Base-by-base conservation (phyloP, 2,113 vertebrate species). In the Sinosuthora webbiana region DNA sequence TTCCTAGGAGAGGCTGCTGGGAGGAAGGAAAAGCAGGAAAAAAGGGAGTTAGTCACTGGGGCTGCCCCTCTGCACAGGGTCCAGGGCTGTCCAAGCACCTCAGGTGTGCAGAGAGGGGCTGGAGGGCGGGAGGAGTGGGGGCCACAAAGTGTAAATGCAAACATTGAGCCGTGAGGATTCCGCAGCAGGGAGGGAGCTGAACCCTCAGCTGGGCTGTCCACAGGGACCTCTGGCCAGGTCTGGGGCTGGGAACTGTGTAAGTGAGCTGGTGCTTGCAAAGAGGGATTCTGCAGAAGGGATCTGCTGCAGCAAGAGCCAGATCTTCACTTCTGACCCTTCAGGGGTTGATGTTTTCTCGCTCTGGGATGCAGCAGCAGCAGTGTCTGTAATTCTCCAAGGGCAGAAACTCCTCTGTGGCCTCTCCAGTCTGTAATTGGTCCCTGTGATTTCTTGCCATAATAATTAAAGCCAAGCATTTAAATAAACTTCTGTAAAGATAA, bases 101-200 rank as follows among this genome's bases (percentile, higher is more conserved):
- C 13, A 1, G 39, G 30, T 3, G 0, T 2, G 63, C 21, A 19
- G 62, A 44, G 39, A 0, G 0, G 37, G 42, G 42, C 39, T 60
- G 49, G n/a, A 23, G 50, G 28, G 13, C 0, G 1, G 12, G 17
- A 8, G 65, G 2, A 33, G 15, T 24, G 20, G 45, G 28, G 60
- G 8, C 16, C 16, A 2, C 28, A 8, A 6, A 47, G 65, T 3
- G 27, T 14, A 2, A 45, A 9, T 9, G 23, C 31, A 33, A 12
- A 42, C 4, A 0, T 18, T 7, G 28, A 74, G 55, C 1, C 0
- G 0, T 1, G 55, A 1, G 12, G 28, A 18, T 19, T 39, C 33
- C 27, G 35, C 14, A 8, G 63, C 33, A 20, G 37, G 27, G 45
- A 62, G 15, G 56, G 74, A 52, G 69, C 69, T 5, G 64, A 27